Conservation (phyloP, 1,140 invertebrate species). For the Macrobrachium nipponense region DNA sequence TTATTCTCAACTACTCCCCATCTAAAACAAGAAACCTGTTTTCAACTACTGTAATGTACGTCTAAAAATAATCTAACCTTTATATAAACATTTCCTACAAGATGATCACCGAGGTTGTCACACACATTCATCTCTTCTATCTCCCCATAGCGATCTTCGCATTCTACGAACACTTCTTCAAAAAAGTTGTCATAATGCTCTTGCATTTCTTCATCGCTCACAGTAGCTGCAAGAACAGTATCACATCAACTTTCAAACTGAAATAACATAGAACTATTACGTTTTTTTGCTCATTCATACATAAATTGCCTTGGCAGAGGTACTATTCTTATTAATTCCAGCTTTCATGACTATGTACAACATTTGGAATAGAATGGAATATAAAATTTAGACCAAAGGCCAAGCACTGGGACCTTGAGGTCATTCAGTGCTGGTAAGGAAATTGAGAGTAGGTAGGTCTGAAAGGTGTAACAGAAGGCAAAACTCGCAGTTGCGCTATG, state of each 20-base stretch:
- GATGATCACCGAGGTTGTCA: constrained; percentile 97
- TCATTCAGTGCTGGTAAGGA: too few species aligned
- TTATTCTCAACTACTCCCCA: background rate
- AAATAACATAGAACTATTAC: too few species aligned
- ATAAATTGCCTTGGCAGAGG: too few species aligned
- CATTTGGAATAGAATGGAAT: too few species aligned
- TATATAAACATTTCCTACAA: constrained; percentile 98
- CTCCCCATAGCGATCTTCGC: constrained; percentile 94
- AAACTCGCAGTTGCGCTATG: too few species aligned
- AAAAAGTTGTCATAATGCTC: constrained; percentile 99
- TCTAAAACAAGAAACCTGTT: background rate
- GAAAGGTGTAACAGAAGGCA: too few species aligned
- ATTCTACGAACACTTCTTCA: constrained; percentile 98
- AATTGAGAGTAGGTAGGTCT: too few species aligned
- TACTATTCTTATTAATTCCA: constrained; percentile 64
- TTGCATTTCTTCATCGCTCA: constrained; percentile 97
- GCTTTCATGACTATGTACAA: constrained; percentile 74
- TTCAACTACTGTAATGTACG: constrained; percentile 70
- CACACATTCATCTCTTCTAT: constrained; percentile 99
- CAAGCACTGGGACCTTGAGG: too few species aligned
- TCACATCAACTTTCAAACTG: constrained; percentile 1
- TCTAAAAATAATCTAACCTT: constrained; percentile 71
- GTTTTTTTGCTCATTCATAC: background rate
- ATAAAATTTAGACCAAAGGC: too few species aligned
- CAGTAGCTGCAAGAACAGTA: constrained; percentile 78